Conservation (phyloP, 2,113 vertebrate genomes). For the Spermophilus dauricus region DNA sequence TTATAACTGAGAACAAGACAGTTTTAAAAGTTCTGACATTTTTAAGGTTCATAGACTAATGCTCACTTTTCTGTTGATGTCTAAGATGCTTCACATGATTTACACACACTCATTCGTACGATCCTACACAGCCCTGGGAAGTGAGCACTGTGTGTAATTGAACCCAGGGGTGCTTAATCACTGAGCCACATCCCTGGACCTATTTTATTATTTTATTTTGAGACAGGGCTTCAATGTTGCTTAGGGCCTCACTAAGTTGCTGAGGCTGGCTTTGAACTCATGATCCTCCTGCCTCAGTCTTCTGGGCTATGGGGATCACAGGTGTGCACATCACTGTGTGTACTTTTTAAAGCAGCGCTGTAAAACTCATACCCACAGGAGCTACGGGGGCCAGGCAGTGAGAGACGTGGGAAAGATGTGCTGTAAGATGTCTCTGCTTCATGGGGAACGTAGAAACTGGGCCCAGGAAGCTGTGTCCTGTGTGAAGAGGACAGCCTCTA, state of each 20-base stretch:
- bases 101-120: neutral
- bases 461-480: neutral
- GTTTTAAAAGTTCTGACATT: neutral
- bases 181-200: no score
- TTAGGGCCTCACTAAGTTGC: no score
- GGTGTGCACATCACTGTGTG: no score
- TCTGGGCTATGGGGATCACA: no score
- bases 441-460: rapidly evolving
- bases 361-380: no score
- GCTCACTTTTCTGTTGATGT: neutral
- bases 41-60: neutral
- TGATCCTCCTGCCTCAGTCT: neutral
- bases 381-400: neutral
- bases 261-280: no score
- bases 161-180: no score
- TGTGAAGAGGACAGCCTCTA: neutral
- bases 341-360: neutral
- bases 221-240: no score
- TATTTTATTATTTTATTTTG: no score
- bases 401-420: neutral
- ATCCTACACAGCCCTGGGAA: no score
- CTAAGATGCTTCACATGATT: neutral
- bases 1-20: neutral
- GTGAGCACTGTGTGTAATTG: no score
- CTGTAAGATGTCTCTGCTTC: neutral